Evolutionary conservation across 2,797 vertebrate species (phyloP), one percentile per base, ranked within the genome.

Genomic region (Sternarchorhynchus goeldii): DNA sequence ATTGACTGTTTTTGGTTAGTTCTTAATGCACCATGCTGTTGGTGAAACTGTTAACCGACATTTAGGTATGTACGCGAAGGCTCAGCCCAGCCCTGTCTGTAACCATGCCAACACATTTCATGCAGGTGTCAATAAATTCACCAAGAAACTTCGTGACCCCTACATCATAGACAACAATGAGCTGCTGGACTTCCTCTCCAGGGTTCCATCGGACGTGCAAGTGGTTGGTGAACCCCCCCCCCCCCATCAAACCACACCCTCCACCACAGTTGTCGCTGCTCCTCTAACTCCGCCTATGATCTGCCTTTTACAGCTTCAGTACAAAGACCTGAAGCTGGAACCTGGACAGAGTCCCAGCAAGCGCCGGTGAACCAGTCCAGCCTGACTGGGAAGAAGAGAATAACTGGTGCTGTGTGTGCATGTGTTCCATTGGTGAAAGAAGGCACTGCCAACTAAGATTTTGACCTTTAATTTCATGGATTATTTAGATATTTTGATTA

Each of bases 41-140:
- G 12, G 1, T 50, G 8, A 50, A 50, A 12, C 45, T 50, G 14
- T 50, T 50, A 50, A 12, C 45, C 45, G 14, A 12, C 3, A 2
- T 50, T 50, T 50, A 14, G 16, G 14, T 14, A 17, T 73, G 0
- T 39, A 34, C 6, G 3, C 20, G 6, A 20, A 34, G 32, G 5
- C 32, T 41, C 4, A 73, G 34, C 4, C 0, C 4, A 73, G 34
- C 4, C 0, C 12, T 74, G 39, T 18, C 45, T 65, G 53, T 65
- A 65, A 53, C 34, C n/a, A 63, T 70, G 10, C 20, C 55, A 58
- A 65, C 34, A 7, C 34, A 18, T 68, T 14, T 86, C 87, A 89
- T n/a, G 79, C 81, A 95, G 94, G 96, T 78, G 94, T 99, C 83
- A 96, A 96, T 86, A 99, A 97, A 90, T 99, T 99, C 90, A 98